Conservation (phyloP, 1,140 invertebrate species). For the Zophobas morio region DNA sequence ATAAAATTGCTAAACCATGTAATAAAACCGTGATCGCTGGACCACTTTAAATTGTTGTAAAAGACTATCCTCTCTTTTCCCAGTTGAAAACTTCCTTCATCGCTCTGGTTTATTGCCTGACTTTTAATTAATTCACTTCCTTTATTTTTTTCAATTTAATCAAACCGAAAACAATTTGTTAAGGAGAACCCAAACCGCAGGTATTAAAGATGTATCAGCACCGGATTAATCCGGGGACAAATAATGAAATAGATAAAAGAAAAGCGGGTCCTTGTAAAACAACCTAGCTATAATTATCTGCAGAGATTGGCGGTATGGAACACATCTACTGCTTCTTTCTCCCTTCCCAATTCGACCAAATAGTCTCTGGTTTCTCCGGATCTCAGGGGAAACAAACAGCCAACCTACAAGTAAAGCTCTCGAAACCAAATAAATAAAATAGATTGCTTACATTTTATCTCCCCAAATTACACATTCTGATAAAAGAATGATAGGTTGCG, state of each 20-base stretch:
- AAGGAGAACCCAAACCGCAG: background rate
- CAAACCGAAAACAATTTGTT: conserved; percentile 9
- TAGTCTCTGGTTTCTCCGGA: conserved; percentile 35
- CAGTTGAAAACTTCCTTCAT: conserved; percentile 35
- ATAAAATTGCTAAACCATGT: conserved; percentile 40
- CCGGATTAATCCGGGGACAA: conserved; percentile 23
- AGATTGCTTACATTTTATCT: conserved; percentile 42
- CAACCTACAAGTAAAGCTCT: conserved; percentile 40
- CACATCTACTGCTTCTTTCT: conserved; percentile 35
- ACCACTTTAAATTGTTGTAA: conserved; percentile 38
- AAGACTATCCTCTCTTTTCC: conserved; percentile 20
- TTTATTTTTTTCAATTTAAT: conserved; percentile 3
- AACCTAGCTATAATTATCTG: conserved; percentile 40
- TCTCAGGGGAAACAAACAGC: conserved; percentile 37
- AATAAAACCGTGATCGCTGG: conserved; percentile 38
- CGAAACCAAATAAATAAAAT: conserved; percentile 42
- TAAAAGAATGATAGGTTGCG: conserved; percentile 33
- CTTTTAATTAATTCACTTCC: conserved; percentile 23
- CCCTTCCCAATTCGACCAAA: conserved; percentile 36
- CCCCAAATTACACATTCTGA: conserved; percentile 38
- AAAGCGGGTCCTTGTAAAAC: conserved; percentile 22
- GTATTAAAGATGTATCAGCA: conserved; percentile 37
- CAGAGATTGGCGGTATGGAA: conserved; percentile 37
- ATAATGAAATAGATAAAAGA: conserved; percentile 40
- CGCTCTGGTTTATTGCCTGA: conserved; percentile 15